These are phyloP conservation scores for Drosophila orena DNA, from an alignment of 1,140 invertebrate species.

Conservation along the genomic window DNA sequence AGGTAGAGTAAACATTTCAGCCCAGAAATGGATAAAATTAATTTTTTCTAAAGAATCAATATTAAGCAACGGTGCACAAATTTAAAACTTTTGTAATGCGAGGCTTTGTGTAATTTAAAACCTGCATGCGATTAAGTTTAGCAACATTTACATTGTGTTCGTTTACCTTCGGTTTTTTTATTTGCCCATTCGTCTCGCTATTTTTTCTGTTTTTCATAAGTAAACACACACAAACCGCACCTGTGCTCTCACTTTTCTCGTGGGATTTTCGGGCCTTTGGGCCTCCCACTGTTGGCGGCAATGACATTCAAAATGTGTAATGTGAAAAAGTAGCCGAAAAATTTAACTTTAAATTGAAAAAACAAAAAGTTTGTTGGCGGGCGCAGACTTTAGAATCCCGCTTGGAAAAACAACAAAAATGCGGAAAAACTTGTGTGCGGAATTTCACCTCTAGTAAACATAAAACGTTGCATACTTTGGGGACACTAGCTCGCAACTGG, in stretches of 20 bases:
- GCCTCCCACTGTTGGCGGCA: constrained; percentile 58
- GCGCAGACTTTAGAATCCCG: constrained; percentile 41
- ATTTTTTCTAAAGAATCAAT: neutral
- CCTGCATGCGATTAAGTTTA: constrained; percentile 14
- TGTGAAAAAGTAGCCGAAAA: constrained; percentile 56
- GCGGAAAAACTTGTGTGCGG: constrained; percentile 48
- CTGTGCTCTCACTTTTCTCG: constrained; percentile 46
- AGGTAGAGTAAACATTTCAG: neutral
- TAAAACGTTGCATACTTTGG: constrained; percentile 79
- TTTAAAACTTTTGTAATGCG: neutral
- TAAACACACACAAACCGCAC: constrained; percentile 46
- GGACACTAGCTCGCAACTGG: constrained; percentile 68
- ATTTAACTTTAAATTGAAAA: constrained; percentile 81
- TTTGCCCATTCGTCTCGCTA: constrained; percentile 1
- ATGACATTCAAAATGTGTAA: constrained; percentile 73
- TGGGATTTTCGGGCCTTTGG: constrained; percentile 23
- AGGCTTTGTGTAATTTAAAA: neutral
- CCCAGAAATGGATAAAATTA: too few relatives aligned
- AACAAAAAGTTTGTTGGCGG: constrained; percentile 34
- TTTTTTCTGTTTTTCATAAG: constrained; percentile 44
- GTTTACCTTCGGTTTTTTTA: constrained; percentile 15
- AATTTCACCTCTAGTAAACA: constrained; percentile 75
- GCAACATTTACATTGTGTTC: constrained; percentile 1
- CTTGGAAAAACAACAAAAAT: constrained; percentile 39
- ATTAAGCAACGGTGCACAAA: neutral